A percentile compares a stretch with the other conserved stretches of the same genome.
These are phyloP conservation scores for Seriola aureovittata DNA, from an alignment of 2,113 vertebrate genomes.

Conservation along the genomic window DNA sequence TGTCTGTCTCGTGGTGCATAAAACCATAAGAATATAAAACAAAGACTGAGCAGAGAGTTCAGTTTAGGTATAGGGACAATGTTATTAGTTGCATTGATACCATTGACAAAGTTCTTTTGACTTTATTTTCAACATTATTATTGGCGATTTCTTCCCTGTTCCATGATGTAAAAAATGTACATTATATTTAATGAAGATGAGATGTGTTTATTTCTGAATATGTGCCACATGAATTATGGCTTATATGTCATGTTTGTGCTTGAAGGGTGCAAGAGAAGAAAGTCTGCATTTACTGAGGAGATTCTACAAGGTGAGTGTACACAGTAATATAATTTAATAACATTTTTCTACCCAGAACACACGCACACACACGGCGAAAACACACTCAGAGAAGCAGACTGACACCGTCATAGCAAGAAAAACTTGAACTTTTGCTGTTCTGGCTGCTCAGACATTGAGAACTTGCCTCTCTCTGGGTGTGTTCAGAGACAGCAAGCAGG, in stretches of 20 bases:
- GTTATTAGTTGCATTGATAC: no score
- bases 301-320: conserved; percentile 91
- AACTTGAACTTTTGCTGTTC: no score
- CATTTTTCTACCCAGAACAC: not conserved
- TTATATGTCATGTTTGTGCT: conserved; percentile 28
- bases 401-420: not conserved
- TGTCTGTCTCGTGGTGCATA: not conserved
- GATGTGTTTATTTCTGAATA: not conserved
- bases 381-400: no score
- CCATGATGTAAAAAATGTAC: not conserved
- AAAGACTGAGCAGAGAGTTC: not conserved
- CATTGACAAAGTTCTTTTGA: no score
- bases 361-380: not conserved
- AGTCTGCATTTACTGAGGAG: conserved; percentile 93
- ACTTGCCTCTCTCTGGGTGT: no score
- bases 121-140: no score
- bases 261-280: conserved; percentile 95
- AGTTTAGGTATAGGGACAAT: no score
- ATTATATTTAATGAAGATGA: not conserved
- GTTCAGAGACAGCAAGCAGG: no score
- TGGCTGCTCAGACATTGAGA: not conserved
- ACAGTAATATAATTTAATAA: not conserved
- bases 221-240: not conserved
- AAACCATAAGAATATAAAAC: not conserved
- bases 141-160: not conserved